Percentiles rank a stretch among this genome's conserved stretches.
phyloP scores from a whole-genome alignment of 2,113 vertebrate genomes.

The Gavia stellata region DNA sequence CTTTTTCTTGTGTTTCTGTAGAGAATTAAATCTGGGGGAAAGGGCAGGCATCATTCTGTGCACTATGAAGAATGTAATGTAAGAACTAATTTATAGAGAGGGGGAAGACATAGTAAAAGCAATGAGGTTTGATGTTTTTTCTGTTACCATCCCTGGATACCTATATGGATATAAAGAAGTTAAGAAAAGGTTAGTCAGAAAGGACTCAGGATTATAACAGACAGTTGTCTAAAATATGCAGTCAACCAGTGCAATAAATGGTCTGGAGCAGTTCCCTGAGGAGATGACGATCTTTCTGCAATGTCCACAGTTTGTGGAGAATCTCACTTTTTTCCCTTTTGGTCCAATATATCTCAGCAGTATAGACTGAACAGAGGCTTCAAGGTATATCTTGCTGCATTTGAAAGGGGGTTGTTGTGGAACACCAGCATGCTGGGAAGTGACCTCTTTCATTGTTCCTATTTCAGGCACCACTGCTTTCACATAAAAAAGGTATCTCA shows the following conservation, averaged over 20 bases:
- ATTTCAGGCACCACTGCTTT: neutral
- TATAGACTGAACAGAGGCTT: neutral
- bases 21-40: neutral
- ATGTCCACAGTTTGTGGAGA: neutral
- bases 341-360: neutral
- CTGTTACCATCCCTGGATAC: neutral
- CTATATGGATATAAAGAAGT: neutral
- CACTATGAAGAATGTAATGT: neutral
- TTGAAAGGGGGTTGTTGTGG: neutral
- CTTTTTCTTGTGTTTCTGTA: neutral
- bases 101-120: neutral
- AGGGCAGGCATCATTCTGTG: neutral
- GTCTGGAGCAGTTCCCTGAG: neutral
- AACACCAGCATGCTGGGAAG: neutral
- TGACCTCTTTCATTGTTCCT: neutral
- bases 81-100: neutral
- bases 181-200: neutral
- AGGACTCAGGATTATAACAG: neutral
- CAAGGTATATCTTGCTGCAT: neutral
- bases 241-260: neutral
- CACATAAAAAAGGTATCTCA: neutral
- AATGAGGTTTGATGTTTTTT: neutral
- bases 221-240: neutral
- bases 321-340: neutral
- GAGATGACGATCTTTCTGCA: neutral